Evolutionary conservation across 2,797 vertebrate species (phyloP), one percentile per base, ranked within the genome.

Genomic region (Diceros bicornis): DNA sequence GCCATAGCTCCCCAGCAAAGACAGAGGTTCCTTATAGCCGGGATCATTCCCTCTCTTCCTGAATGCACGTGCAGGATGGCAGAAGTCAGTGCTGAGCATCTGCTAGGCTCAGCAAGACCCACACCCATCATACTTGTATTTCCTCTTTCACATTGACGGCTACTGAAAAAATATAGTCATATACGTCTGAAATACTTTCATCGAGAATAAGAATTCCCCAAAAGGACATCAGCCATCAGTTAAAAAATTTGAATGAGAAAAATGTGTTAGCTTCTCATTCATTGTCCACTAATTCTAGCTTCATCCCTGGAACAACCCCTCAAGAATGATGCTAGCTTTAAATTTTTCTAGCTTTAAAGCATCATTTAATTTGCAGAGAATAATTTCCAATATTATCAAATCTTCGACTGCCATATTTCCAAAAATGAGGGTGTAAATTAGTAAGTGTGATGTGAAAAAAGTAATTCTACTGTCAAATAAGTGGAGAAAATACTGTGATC

Each of bases 311-410:
- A 78, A 79, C 34, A 66, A 47, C 29, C 12, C 17, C 32, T 84
- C 2, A 66, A 72, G 62, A 62, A 52, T 50, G 29, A 27, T 9
- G n/a, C 34, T 47, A 21, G 12, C 55, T 94, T 61, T 6, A 34
- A 1, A 7, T 71, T 44, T 86, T 61, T 69, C 59, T 50, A 34
- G 7, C 20, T 92, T 32, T 32, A 83, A 87, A 87, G 50, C 12
- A 41, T n/a, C 57, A 25, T 74, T 61, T 83, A 85, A 83, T n/a
- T 75, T 69, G 29, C 85, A 79, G 64, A 97, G 16, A 32, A 25
- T 34, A 27, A 79, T 50, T 78, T n/a, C 14, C 29, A 55, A 29
- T 71, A 50, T 55, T 57, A 21, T 37, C 10, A 57, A 64, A 14
- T 85, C 21, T 66, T 79, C 23, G 32, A n/a, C 20, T 68, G 71